phyloP scores from a whole-genome alignment of 2,113 vertebrate species.

The Peucedramus taeniatus region DNA sequence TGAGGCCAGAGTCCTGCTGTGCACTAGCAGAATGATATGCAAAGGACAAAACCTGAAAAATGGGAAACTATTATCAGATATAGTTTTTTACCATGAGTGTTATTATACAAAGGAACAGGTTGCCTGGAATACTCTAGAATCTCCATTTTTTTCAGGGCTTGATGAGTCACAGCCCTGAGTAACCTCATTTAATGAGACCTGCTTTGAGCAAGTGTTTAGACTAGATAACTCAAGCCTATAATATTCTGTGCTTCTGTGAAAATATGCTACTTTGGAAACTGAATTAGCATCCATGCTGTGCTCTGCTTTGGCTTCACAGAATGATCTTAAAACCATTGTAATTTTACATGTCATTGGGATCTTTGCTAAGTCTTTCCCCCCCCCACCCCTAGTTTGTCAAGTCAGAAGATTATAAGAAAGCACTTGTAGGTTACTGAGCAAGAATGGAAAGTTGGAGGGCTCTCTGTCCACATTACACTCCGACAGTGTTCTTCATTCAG shows the following conservation, averaged over 20 bases:
- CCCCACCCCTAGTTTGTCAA: background rate
- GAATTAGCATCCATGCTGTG: background rate
- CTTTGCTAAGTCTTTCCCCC: rapidly evolving
- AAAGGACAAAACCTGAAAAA: background rate
- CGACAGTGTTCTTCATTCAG: rapidly evolving
- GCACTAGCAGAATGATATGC: background rate
- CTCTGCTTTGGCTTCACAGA: background rate
- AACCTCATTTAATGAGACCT: background rate
- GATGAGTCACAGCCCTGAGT: background rate
- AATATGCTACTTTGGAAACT: background rate
- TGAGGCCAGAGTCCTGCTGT: background rate
- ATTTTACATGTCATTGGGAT: background rate
- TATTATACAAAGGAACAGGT: background rate
- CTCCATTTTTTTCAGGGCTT: background rate
- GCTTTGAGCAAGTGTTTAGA: background rate
- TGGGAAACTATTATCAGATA: background rate
- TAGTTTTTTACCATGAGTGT: background rate
- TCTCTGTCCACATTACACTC: background rate
- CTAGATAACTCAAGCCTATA: background rate
- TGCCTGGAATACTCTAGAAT: background rate
- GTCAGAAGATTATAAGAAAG: background rate
- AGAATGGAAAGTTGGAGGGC: background rate
- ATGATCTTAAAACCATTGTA: background rate
- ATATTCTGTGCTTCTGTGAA: background rate
- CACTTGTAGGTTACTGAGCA: background rate